Base-by-base conservation (phyloP, 2,113 vertebrate genomes). In the Baryphthengus martii region DNA sequence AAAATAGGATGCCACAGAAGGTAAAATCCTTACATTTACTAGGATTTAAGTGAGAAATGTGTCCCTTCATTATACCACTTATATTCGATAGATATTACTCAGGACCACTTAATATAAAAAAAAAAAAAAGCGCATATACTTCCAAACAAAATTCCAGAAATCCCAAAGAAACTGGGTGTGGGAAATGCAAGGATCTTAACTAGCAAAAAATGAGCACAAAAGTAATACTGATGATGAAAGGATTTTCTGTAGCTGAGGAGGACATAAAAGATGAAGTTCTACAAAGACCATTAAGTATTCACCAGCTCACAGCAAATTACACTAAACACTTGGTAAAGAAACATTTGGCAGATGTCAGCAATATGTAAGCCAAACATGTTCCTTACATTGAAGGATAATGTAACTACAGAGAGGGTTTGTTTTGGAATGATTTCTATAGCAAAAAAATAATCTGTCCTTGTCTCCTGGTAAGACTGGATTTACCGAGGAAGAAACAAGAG, bases 381-480 rank as follows among this genome's bases (percentile, higher is more conserved):
- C 87, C 95, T 97, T 84, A 90, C 96, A 94, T 93, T 96, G 97
- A 96, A 95, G 97, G 97, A 98, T 97, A 97, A 97, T 97, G 89
- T 95, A 96, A 96, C 93, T 96, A 80, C 80, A 90, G 78, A 93
- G 73, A 94, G 31, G 65, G 95, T 96, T 97, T 96, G 91, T 93
- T 95, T 97, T 96, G 96, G 95, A 96, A 93, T 2, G 25, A 89
- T 82, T 94, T 96, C 92, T 77, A 44, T 16, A 72, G 88, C 73
- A 65, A 74, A 90, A 65, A 82, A 96, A 94, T 29, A 45, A 93
- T 84, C 88, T 94, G 95, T 83, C 82, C 62, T 78, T 12, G 24
- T 93, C 89, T 84, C 79, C 73, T 95, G 90, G 94, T 59, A 86
- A 61, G 79, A 66, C 42, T 88, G 67, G 66, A 49, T 35, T 83